Base-by-base conservation (phyloP, 2,113 vertebrate genomes). In the Mormyrus lacerda region DNA sequence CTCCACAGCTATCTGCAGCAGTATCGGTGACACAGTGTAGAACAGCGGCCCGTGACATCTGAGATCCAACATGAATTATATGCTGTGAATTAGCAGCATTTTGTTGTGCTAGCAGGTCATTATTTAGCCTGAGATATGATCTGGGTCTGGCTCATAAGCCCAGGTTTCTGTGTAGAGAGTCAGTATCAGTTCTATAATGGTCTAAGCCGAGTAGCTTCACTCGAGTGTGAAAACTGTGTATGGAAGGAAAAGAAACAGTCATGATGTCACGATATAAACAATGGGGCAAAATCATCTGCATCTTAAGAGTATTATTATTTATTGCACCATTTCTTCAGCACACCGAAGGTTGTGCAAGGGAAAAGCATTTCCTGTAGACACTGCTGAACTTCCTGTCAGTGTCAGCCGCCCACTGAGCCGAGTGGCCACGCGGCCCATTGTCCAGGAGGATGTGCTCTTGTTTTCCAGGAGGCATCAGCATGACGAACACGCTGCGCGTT, bases 401-500 rank as follows among this genome's bases (percentile, higher is more conserved):
- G 83, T 86, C 83, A 50, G 65, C 48, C 8, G n/a, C 55, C 83
- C 27, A 39, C 44, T 31, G 15, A 21, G 9, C 89, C 2, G 45
- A 21, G 45, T 3, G 17, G 92, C 89, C 91, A 92, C 94, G 93
- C 9, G 27, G n/a, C 61, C 61, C 61, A 69, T 96, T 96, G 96
- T 95, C 93, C 93, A 91, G 90, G 92, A 95, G 94, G 95, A 93
- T 95, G 93, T 95, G 94, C 93, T 44, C 39, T 50, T 2, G 47
- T 44, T 93, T 91, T 92, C 92, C 93, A 90, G 93, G 92, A n/a
- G 93, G 94, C 95, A 95, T 94, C 92, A 93, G 95, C 85, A 92
- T 92, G 91, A 93, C 47, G 31, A 53, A 91, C 94, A 93, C 91
- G 90, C 96, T 94, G 95, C 94, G 96, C 94, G 95, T 94, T 93